A percentile compares a stretch with the other conserved stretches of the same genome.
Evolutionary conservation across 2,888 invertebrate genomes (phyloP).

Genomic region (Mythimna ferrago): DNA sequence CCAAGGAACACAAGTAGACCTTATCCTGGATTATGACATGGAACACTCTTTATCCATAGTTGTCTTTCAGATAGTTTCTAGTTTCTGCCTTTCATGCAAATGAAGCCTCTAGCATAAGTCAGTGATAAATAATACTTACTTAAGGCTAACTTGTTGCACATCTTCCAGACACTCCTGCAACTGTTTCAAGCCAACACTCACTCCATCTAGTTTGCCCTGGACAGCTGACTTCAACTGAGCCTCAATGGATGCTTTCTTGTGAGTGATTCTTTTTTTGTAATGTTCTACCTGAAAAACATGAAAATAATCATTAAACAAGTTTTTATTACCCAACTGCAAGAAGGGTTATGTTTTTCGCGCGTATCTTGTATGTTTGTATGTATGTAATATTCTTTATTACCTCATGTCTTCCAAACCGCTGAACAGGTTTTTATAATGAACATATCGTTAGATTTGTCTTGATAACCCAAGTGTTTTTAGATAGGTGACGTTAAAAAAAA

Average conservation of each 20-base stretch:
- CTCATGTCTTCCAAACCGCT: no score
- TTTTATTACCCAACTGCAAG: not conserved
- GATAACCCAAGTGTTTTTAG: no score
- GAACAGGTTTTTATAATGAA: no score
- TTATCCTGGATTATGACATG: not conserved
- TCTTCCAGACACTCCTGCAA: constrained; percentile 96
- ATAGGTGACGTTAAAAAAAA: no score
- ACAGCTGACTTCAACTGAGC: constrained; percentile 99
- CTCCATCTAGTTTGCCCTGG: constrained; percentile 99
- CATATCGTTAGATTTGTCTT: no score
- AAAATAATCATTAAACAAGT: not conserved
- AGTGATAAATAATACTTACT: constrained; percentile 77
- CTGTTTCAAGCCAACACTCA: constrained; percentile 97
- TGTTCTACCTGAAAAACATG: constrained; percentile 91
- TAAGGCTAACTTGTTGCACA: constrained; percentile 93
- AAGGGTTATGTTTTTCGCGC: no score
- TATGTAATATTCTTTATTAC: no score
- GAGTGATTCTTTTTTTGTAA: constrained; percentile 93
- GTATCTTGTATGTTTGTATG: no score
- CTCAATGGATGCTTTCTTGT: constrained; percentile 97
- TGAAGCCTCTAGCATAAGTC: not conserved
- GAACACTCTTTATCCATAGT: not conserved
- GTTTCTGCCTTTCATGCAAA: not conserved
- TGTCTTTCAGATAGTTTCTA: not conserved
- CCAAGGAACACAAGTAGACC: no score